A percentile compares a stretch with the other conserved stretches of the same genome.
These are phyloP conservation scores for Paedocypris sp. DNA, from an alignment of 2,113 vertebrate species.

Conservation along the genomic window DNA sequence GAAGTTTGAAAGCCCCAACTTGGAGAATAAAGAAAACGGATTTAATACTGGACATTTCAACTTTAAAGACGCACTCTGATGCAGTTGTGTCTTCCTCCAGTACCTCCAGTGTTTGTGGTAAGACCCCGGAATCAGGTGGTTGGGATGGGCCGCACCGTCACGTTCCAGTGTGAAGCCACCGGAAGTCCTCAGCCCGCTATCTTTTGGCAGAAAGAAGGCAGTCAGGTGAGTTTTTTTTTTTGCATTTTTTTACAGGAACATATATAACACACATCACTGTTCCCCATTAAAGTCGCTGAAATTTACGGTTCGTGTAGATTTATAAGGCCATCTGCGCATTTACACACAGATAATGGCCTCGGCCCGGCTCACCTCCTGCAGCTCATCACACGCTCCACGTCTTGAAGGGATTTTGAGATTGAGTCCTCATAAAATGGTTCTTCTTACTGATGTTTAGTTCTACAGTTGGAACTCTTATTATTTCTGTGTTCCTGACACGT, in stretches of 20 bases:
- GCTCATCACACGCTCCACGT: background rate
- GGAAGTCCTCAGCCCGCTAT: constrained; percentile 97
- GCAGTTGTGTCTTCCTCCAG: constrained; percentile 52
- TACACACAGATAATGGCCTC: constrained; percentile 16
- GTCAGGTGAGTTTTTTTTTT: constrained; percentile 71
- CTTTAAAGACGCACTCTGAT: too few relatives aligned
- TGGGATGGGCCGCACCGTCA: constrained; percentile 86
- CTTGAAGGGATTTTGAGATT: background rate
- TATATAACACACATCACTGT: background rate
- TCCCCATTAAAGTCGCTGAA: background rate
- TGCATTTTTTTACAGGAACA: background rate
- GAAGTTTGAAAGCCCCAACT: too few relatives aligned
- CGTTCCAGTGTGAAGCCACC: constrained; percentile 94
- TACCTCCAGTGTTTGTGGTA: constrained; percentile 89
- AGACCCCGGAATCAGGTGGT: constrained; percentile 93
- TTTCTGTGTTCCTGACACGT: background rate
- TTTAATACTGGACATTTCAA: too few relatives aligned
- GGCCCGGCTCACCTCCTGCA: background rate
- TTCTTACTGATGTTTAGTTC: too few relatives aligned
- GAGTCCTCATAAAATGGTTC: background rate
- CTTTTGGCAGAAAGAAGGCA: constrained; percentile 94
- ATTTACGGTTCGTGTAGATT: constrained; percentile 24
- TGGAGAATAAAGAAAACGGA: too few relatives aligned
- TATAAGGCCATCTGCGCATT: constrained; percentile 29
- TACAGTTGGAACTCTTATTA: too few relatives aligned